phyloP scores from a whole-genome alignment of 2,797 vertebrate genomes.

The Pseudocheirus occidentalis region DNA sequence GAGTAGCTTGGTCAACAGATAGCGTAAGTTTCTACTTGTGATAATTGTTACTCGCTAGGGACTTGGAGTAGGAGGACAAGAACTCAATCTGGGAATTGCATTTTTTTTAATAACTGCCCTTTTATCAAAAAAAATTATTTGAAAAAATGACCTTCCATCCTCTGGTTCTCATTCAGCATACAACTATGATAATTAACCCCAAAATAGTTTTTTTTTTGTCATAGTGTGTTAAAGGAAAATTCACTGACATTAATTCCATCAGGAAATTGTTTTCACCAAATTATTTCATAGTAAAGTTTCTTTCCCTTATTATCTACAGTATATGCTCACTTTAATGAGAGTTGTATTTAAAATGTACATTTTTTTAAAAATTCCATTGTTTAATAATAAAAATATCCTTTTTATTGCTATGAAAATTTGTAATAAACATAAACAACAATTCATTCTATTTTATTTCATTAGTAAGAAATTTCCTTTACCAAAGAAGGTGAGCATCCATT shows the following conservation, averaged over 20 bases:
- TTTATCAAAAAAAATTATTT: slow-evolving; percentile 11
- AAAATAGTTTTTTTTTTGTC: slow-evolving; percentile 11
- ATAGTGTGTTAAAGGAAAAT: slow-evolving; percentile 42
- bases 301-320: slow-evolving; percentile 1
- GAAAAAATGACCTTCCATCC: slow-evolving; percentile 1
- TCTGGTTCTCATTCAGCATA: slow-evolving; percentile 17
- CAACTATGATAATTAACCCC: slow-evolving; percentile 28
- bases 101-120: slow-evolving; percentile 8
- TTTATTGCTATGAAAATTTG: background rate
- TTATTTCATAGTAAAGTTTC: background rate
- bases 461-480: background rate
- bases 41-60: background rate
- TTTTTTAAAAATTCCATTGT: background rate
- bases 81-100: background rate
- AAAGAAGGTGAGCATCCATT: background rate
- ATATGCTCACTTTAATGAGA: slow-evolving; percentile 28
- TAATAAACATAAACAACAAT: background rate
- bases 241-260: slow-evolving; percentile 12
- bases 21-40: background rate
- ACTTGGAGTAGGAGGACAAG: background rate
- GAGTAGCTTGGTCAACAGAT: background rate
- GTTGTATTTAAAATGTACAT: background rate
- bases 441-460: background rate
- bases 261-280: slow-evolving; percentile 10
- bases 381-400: slow-evolving; percentile 13